Base-by-base conservation (phyloP, 2,888 invertebrate species). In the Drosophila planitibia region DNA sequence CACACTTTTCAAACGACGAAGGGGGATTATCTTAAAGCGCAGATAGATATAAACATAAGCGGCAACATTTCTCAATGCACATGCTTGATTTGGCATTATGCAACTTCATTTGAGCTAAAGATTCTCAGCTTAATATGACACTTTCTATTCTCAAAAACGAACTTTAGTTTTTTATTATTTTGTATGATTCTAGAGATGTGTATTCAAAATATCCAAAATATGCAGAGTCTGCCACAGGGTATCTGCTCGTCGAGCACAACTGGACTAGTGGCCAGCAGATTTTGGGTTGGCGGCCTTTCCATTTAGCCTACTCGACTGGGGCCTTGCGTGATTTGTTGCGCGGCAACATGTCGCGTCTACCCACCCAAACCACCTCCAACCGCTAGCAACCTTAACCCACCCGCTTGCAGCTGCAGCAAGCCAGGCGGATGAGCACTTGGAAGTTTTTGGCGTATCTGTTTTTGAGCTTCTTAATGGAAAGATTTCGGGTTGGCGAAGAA, bases 381-480 rank as follows among this genome's bases (percentile, higher is more conserved):
- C 22, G n/a, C 0, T 22, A 16, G 53, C 54, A 35, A 54, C 54
- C 25, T 19, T 35, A 25, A 28, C 12, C 16, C 10, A 16, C 41
- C 5, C 19, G n/a, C 12, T 16, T 44, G 7, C 30, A 58, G 51
- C 30, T 44, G 66, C 35, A 57, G 25, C 66, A 37, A 77, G 58
- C 82, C 63, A 74, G 57, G 78, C 65, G 69, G 77, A 83, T 79
- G 72, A 77, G 81, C 81, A 87, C 83, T 90, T 74, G 88, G 67
- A 86, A 88, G 76, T 90, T 89, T 81, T 79, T 60, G 79, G 83
- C 83, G 79, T 88, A 85, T 86, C 85, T 86, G 85, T 86, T 86
- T 90, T 85, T 86, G 85, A 86, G 90, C 83, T 86, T 90, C 85
- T 86, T 90, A 90, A 88, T 90, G 89, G 85, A 86, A 86, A 90